Evolutionary conservation across 2,797 vertebrate species (phyloP).

Genomic region (Stomatorhinus walkeri): DNA sequence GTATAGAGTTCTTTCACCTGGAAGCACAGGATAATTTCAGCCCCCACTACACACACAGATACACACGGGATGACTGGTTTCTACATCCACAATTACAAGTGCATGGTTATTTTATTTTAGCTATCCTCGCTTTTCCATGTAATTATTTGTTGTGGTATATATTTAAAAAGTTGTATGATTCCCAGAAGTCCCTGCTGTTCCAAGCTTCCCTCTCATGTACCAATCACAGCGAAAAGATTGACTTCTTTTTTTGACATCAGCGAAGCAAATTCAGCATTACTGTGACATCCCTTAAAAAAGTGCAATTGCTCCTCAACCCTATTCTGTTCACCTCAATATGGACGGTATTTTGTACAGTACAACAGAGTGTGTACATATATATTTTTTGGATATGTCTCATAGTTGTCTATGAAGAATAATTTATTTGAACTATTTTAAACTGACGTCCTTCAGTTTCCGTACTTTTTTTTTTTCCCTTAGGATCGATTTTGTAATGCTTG

Average conservation of each 20-base stretch:
- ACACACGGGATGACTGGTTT: slow-evolving; percentile 40
- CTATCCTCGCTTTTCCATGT: slow-evolving; percentile 63
- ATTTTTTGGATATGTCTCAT: slow-evolving; percentile 65
- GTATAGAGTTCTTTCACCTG: slow-evolving; percentile 55
- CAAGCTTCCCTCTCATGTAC: background rate
- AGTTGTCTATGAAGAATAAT: slow-evolving; percentile 50
- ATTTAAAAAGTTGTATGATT: slow-evolving; percentile 55
- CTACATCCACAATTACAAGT: slow-evolving; percentile 64
- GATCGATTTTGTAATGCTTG: slow-evolving; percentile 64
- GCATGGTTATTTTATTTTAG: slow-evolving; percentile 78
- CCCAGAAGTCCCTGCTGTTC: slow-evolving; percentile 28
- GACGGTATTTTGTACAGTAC: slow-evolving; percentile 47
- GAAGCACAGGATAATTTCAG: slow-evolving; percentile 59
- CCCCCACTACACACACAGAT: slow-evolving; percentile 52
- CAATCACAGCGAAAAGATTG: slow-evolving; percentile 46
- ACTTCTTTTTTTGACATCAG: slow-evolving; percentile 25
- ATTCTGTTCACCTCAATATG: slow-evolving; percentile 17
- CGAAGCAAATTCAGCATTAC: slow-evolving; percentile 46
- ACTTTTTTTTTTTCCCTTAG: slow-evolving; percentile 46
- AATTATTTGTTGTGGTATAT: slow-evolving; percentile 59
- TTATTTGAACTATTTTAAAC: slow-evolving; percentile 42
- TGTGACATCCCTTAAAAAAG: slow-evolving; percentile 58
- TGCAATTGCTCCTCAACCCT: slow-evolving; percentile 61
- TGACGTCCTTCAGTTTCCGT: slow-evolving; percentile 32
- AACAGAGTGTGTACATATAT: slow-evolving; percentile 79